Conservation (phyloP, 1,140 invertebrate genomes). For the Drosophila bocqueti region DNA sequence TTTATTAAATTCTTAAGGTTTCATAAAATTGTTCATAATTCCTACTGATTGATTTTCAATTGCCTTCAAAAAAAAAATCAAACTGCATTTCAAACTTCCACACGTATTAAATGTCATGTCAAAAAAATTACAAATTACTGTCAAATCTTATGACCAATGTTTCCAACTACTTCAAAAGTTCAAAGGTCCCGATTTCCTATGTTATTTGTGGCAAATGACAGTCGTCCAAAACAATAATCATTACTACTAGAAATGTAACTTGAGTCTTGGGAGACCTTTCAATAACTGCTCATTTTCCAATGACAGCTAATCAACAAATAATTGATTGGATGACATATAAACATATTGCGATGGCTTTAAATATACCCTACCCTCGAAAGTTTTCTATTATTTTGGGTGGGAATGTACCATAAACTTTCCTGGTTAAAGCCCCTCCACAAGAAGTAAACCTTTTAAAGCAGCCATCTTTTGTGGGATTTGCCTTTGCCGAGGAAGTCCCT, state of each 20-base stretch:
- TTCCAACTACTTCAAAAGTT: background rate
- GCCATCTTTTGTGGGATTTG: slow-evolving; percentile 7
- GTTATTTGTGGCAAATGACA: background rate
- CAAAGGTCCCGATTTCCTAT: background rate
- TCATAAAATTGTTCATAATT: too few relatives aligned
- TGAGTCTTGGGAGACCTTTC: background rate
- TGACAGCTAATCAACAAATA: background rate
- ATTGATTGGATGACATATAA: background rate
- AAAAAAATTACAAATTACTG: background rate
- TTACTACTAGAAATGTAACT: background rate
- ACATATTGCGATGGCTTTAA: background rate
- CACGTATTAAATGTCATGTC: background rate
- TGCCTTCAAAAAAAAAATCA: background rate
- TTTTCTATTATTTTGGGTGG: background rate
- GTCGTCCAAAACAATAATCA: slow-evolving; percentile 1
- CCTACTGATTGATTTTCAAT: too few relatives aligned
- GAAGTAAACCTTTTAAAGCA: slow-evolving; percentile 6
- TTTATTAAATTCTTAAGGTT: too few relatives aligned
- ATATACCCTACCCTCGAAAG: background rate
- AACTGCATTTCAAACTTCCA: background rate
- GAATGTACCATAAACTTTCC: background rate
- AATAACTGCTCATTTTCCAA: background rate
- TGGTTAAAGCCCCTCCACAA: background rate
- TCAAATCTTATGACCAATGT: background rate
- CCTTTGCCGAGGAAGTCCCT: background rate